Conservation (phyloP, 2,888 invertebrate species). For the Hydroisotoma schaefferi region DNA sequence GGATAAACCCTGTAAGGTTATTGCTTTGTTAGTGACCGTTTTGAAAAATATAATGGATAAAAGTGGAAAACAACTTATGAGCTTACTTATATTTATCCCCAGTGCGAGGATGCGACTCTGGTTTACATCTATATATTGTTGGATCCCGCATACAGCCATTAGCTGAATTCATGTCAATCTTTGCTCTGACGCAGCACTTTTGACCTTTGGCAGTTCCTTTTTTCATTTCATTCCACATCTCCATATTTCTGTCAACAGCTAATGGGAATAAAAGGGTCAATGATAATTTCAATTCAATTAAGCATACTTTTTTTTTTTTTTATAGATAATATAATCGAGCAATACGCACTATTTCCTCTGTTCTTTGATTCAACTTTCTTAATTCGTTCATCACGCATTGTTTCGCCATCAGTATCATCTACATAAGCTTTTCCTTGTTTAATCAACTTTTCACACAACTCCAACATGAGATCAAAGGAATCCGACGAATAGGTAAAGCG, state of each 20-base stretch:
- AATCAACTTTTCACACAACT: constrained; percentile 81
- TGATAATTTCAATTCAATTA: background rate
- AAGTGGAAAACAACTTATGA: background rate
- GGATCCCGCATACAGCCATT: constrained; percentile 98
- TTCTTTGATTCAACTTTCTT: constrained; percentile 79
- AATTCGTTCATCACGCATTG: constrained; percentile 93
- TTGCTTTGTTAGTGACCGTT: constrained; percentile 11
- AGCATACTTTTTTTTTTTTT: background rate
- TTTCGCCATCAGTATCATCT: constrained; percentile 90
- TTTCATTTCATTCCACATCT: constrained; percentile 94
- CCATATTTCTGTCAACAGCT: constrained; percentile 80
- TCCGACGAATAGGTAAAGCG: constrained; percentile 92
- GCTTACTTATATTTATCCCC: constrained; percentile 89
- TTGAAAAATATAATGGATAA: constrained; percentile 16
- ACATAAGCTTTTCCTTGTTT: constrained; percentile 89
- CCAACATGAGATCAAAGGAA: constrained; percentile 88
- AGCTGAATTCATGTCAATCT: constrained; percentile 92
- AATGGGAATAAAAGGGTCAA: constrained; percentile 44
- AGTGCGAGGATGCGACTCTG: constrained; percentile 88
- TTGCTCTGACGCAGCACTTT: constrained; percentile 90
- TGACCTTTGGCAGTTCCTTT: constrained; percentile 73
- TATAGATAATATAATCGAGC: background rate
- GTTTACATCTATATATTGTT: constrained; percentile 96
- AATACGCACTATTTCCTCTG: constrained; percentile 64
- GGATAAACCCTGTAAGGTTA: constrained; percentile 80